A percentile compares a stretch with the other conserved stretches of the same genome.
phyloP scores from a whole-genome alignment of 2,113 vertebrate species.

The Erythrocebus patas region DNA sequence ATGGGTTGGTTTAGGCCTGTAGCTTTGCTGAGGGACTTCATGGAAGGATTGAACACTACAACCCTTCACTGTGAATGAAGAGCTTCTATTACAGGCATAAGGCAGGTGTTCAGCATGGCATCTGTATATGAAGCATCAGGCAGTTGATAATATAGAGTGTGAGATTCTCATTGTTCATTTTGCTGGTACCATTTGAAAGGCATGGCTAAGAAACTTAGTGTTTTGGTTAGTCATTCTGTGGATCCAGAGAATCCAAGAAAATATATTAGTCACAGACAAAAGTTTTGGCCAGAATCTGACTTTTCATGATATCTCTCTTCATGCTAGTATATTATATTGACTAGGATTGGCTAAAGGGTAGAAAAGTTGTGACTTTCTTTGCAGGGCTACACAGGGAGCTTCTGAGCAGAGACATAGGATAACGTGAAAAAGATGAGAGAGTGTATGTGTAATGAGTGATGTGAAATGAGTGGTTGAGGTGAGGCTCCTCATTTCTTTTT shows the following conservation, averaged over 20 bases:
- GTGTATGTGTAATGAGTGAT: neutral
- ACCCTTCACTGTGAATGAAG: neutral
- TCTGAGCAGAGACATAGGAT: neutral
- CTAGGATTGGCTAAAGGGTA: neutral
- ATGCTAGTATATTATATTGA: neutral
- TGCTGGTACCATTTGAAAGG: neutral
- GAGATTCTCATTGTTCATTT: neutral
- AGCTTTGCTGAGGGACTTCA: neutral
- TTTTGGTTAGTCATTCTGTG: neutral
- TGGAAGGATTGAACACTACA: neutral
- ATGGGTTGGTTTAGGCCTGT: neutral
- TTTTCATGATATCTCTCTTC: neutral
- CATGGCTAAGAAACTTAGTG: neutral
- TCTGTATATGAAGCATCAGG: accelerated
- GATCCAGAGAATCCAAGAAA: neutral
- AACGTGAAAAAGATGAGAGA: neutral
- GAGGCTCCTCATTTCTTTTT: neutral
- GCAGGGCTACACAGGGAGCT: neutral
- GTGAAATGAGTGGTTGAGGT: neutral
- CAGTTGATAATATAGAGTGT: neutral
- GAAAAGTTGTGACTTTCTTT: neutral
- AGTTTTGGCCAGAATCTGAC: neutral
- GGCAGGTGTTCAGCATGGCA: neutral
- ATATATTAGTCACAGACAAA: neutral
- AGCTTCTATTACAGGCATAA: neutral